A percentile compares a stretch with the other conserved stretches of the same genome.
Conservation (phyloP, 2,888 invertebrate species). For the Brachypterus glaber region DNA sequence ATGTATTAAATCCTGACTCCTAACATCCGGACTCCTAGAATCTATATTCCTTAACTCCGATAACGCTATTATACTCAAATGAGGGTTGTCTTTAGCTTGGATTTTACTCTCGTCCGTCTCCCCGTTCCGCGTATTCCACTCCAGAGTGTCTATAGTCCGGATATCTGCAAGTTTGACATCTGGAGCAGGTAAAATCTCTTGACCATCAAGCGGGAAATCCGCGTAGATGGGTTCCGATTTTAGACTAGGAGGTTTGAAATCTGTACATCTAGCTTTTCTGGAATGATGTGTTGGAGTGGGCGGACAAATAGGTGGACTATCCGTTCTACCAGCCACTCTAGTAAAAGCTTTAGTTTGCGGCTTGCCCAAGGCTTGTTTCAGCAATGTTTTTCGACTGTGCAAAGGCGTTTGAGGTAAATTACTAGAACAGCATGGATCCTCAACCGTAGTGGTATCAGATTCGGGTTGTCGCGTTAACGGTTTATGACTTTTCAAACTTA, state of each 20-base stretch:
- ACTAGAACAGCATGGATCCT: slow-evolving; percentile 9
- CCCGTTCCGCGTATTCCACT: slow-evolving; percentile 15
- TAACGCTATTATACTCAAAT: slow-evolving; percentile 48
- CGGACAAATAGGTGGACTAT: slow-evolving; percentile 57
- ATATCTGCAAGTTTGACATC: slow-evolving; percentile 40
- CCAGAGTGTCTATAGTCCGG: slow-evolving; percentile 32
- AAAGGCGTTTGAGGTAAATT: slow-evolving; percentile 24
- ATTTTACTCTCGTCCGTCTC: slow-evolving; percentile 10
- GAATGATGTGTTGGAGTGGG: slow-evolving; percentile 85
- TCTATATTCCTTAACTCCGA: slow-evolving; percentile 49
- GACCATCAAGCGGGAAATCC: slow-evolving; percentile 20
- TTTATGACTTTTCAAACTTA: slow-evolving; percentile 52
- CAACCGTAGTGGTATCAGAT: slow-evolving; percentile 12
- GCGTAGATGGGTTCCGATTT: slow-evolving; percentile 32
- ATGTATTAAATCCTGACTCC: slow-evolving; percentile 24
- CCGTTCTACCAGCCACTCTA: slow-evolving; percentile 42
- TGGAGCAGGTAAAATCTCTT: slow-evolving; percentile 38
- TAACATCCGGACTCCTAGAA: slow-evolving; percentile 39
- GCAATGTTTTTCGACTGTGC: slow-evolving; percentile 12
- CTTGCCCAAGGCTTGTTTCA: slow-evolving; percentile 25
- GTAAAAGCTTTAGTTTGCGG: slow-evolving; percentile 57
- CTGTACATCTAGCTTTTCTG: slow-evolving; percentile 48
- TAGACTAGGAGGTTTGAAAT: slow-evolving; percentile 42
- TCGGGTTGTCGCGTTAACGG: slow-evolving; percentile 51
- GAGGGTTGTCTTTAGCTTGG: slow-evolving; percentile 35